Evolutionary conservation across 2,797 vertebrate species (phyloP).

Genomic region (Antrozous pallidus): DNA sequence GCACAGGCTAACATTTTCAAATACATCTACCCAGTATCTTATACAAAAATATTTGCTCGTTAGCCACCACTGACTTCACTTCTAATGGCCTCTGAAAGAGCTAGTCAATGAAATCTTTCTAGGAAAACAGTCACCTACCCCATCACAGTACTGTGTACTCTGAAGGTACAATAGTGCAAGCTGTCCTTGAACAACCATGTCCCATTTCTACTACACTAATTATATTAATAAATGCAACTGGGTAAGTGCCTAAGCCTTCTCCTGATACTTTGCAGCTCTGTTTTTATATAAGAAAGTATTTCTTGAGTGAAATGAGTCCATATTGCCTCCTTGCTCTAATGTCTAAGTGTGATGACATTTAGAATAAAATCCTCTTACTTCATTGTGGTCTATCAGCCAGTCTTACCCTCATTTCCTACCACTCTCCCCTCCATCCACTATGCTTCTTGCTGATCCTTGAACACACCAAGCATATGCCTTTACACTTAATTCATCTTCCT

Average conservation of each 20-base stretch:
- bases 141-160: background rate
- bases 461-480: background rate
- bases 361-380: slow-evolving; percentile 35
- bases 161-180: background rate
- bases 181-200: background rate
- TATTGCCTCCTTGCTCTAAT: background rate
- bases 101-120: background rate
- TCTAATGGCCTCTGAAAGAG: background rate
- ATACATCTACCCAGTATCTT: background rate
- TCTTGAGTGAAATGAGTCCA: background rate
- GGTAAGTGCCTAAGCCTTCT: background rate
- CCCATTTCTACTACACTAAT: background rate
- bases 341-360: background rate
- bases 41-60: background rate
- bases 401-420: background rate
- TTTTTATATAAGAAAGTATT: background rate
- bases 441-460: background rate
- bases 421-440: background rate
- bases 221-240: slow-evolving; percentile 16
- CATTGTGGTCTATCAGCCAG: background rate
- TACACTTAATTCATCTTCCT: background rate
- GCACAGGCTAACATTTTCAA: background rate
- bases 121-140: background rate
- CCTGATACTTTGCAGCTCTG: background rate
- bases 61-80: background rate